Evolutionary conservation across 2,888 invertebrate species (phyloP), one percentile per base, ranked within the genome.

Genomic region (Halictus quadricinctus): DNA sequence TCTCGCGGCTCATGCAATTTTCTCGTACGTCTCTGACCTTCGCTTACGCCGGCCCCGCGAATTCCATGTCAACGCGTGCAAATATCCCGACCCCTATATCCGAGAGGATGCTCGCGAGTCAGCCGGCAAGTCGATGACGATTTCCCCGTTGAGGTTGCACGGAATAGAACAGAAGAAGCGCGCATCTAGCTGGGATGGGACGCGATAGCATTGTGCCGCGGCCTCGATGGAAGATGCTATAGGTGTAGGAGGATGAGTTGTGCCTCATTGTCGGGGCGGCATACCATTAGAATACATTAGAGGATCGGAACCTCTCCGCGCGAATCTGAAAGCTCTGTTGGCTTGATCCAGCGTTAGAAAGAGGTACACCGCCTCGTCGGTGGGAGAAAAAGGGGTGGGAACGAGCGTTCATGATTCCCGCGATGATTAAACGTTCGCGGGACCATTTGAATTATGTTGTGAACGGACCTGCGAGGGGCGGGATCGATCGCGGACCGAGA

Each of bases 241-340:
- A 88, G 89, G 91, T 90, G 93, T 93, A 91, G 93, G 93, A 89
- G 92, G 92, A 94, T 94, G 94, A 94, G 92, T 94, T 94, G 94
- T 93, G 93, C 93, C 90, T 93, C 93, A 94, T 94, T 94, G 94
- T 94, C 93, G 93, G 93, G 94, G 94, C 94, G 94, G 94, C 92
- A 94, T 94, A 93, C 87, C 90, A 94, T 94, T 94, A 94, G 92
- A 94, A 94, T 94, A 93, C 90, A 93, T 94, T 93, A 93, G 89
- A 90, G 75, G 50, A 74, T 70, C 73, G 76, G 76, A 84, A 80
- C 78, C 73, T 64, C 73, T 48, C 25, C 60, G 60, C 73, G 50
- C 46, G 58, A 58, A 43, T 76, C 70, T 50, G 54, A n/a, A 10
- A 58, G 43, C 21, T n/a, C 21, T 66, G 41, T 15, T 15, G 36